phyloP scores from a whole-genome alignment of 2,113 vertebrate genomes.

The Phaethornis superciliosus region DNA sequence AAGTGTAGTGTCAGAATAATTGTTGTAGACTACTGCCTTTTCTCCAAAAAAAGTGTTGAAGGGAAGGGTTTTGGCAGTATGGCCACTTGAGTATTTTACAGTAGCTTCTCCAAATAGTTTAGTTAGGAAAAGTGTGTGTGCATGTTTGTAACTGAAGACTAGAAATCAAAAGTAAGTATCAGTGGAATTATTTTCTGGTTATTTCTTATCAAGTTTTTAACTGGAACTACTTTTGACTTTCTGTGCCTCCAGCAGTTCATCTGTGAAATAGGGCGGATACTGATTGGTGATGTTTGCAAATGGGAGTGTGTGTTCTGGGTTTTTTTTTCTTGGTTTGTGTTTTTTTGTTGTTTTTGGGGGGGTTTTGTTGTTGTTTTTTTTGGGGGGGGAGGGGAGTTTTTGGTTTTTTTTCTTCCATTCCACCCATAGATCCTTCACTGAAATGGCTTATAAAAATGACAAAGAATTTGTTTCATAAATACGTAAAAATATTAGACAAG shows the following conservation, averaged over 20 bases:
- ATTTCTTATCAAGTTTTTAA: neutral
- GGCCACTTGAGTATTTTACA: too few relatives aligned
- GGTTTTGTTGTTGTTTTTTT: neutral
- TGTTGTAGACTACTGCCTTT: neutral
- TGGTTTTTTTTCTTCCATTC: neutral
- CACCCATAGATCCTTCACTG: neutral
- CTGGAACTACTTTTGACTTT: neutral
- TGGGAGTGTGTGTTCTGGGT: neutral
- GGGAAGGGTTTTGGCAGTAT: neutral
- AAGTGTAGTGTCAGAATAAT: neutral
- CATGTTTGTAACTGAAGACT: neutral
- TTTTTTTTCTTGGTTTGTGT: neutral
- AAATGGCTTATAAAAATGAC: neutral
- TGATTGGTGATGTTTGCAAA: neutral
- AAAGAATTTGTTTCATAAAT: neutral
- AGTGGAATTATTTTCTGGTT: neutral
- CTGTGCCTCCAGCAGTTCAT: neutral
- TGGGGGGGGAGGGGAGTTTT: too few relatives aligned
- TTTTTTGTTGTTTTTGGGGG: neutral
- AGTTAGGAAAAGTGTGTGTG: neutral
- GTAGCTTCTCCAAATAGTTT: too few relatives aligned
- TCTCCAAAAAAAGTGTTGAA: neutral
- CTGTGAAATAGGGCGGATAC: neutral
- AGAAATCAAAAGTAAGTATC: neutral
- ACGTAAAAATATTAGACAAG: neutral